phyloP scores from a whole-genome alignment of 2,797 vertebrate species.

The Synanceia verrucosa region DNA sequence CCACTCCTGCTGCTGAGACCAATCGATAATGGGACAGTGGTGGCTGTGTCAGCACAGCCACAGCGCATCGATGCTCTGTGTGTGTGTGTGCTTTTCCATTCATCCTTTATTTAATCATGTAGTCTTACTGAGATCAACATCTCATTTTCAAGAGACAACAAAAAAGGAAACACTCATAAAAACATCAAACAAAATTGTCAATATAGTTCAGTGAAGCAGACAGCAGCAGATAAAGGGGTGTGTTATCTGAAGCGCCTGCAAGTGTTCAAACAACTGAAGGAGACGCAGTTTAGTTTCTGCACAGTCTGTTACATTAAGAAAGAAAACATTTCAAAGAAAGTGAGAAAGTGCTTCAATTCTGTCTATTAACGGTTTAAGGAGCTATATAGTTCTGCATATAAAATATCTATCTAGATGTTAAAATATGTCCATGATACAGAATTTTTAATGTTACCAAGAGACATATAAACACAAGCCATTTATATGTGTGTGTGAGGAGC shows the following conservation, averaged over 20 bases:
- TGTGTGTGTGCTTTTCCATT: conserved; percentile 8
- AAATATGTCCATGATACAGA: background rate
- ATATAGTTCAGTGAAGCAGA: background rate
- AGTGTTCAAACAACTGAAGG: conserved; percentile 1
- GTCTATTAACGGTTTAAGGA: no score
- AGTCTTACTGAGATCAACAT: conserved; percentile 5
- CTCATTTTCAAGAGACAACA: background rate
- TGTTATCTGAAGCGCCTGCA: background rate
- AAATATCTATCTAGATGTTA: no score
- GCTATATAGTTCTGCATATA: no score
- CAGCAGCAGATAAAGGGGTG: background rate
- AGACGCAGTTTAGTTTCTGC: background rate
- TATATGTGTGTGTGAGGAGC: background rate
- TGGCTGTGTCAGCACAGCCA: conserved; percentile 56
- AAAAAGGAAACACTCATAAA: conserved; percentile 5
- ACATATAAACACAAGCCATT: no score
- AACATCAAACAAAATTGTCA: background rate
- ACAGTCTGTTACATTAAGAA: background rate
- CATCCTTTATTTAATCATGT: conserved; percentile 16
- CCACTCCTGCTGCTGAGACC: conserved; percentile 2
- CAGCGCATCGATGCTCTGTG: conserved; percentile 20
- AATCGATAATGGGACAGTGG: conserved; percentile 46
- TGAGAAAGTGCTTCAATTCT: no score
- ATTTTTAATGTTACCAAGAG: background rate
- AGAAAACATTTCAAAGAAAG: background rate